Evolutionary conservation across 2,113 vertebrate species (phyloP).

Genomic region (Salvelinus fontinalis): DNA sequence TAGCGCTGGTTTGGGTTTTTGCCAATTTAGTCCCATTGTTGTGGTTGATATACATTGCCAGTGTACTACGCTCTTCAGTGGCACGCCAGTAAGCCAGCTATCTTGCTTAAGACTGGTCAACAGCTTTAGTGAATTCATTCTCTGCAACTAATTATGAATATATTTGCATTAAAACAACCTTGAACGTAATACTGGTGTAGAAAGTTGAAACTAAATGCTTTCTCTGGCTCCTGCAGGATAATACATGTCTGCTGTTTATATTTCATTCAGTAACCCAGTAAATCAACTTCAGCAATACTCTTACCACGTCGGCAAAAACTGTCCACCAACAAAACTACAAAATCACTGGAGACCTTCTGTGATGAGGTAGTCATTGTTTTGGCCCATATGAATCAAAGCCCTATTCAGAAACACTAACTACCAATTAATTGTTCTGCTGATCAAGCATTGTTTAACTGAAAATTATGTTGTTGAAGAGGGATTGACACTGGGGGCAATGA

Average conservation of each 20-base stretch:
- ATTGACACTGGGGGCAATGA: slow-evolving; percentile 19
- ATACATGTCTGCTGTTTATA: slow-evolving; percentile 20
- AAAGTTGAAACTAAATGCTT: no score
- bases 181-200: no score
- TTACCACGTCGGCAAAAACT: slow-evolving; percentile 42
- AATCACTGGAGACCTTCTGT: slow-evolving; percentile 45
- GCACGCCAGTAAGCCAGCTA: background rate
- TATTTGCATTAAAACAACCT: no score
- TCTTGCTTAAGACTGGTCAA: background rate
- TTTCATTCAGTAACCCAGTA: slow-evolving; percentile 34
- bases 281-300: slow-evolving; percentile 53
- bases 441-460: slow-evolving; percentile 47
- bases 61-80: background rate
- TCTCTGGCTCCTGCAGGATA: no score
- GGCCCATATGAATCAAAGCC: background rate
- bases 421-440: slow-evolving; percentile 38
- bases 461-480: slow-evolving; percentile 25
- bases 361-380: slow-evolving; percentile 51
- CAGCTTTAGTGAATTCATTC: no score
- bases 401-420: slow-evolving; percentile 25
- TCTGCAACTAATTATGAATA: no score
- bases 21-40: slow-evolving; percentile 32
- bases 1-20: slow-evolving; percentile 24
- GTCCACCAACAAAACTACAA: slow-evolving; percentile 23
- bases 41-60: slow-evolving; percentile 10